phyloP scores from a whole-genome alignment of 2,888 invertebrate species.

The Cerastoderma edule region DNA sequence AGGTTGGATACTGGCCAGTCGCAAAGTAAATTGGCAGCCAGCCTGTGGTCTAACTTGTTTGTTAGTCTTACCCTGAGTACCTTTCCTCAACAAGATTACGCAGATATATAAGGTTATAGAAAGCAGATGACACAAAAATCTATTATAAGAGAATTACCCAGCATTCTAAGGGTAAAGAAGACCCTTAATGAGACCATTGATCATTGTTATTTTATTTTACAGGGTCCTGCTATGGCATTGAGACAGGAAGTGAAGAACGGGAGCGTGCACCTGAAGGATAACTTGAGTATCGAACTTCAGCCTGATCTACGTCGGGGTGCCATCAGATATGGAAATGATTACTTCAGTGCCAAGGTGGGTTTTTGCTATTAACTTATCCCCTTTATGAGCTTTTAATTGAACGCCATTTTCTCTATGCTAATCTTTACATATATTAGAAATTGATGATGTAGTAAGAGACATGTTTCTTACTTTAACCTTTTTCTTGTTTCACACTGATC shows the following conservation, averaged over 20 bases:
- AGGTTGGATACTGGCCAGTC: too few species aligned
- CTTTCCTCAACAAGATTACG: neutral
- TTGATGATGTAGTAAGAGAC: too few species aligned
- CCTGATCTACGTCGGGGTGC: conserved; percentile 94
- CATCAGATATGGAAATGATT: conserved; percentile 94
- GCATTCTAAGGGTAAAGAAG: neutral
- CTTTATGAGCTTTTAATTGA: too few species aligned
- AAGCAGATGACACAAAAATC: neutral
- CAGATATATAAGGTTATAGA: neutral
- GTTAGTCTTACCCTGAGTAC: neutral
- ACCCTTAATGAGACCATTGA: neutral
- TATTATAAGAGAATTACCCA: too few species aligned
- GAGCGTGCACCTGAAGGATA: conserved; percentile 91
- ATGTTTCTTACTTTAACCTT: too few species aligned
- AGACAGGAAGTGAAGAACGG: conserved; percentile 90
- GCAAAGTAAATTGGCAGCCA: too few species aligned
- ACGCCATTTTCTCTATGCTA: too few species aligned
- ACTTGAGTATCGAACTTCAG: conserved; percentile 93
- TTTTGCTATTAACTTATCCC: too few species aligned
- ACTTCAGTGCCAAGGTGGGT: conserved; percentile 92
- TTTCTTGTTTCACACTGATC: too few species aligned
- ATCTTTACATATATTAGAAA: too few species aligned
- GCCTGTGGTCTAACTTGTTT: neutral
- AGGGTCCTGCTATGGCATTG: conserved; percentile 89
- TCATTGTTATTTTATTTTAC: conserved; percentile 58